Evolutionary conservation across 2,113 vertebrate species (phyloP).

Genomic region (Hylia prasina): DNA sequence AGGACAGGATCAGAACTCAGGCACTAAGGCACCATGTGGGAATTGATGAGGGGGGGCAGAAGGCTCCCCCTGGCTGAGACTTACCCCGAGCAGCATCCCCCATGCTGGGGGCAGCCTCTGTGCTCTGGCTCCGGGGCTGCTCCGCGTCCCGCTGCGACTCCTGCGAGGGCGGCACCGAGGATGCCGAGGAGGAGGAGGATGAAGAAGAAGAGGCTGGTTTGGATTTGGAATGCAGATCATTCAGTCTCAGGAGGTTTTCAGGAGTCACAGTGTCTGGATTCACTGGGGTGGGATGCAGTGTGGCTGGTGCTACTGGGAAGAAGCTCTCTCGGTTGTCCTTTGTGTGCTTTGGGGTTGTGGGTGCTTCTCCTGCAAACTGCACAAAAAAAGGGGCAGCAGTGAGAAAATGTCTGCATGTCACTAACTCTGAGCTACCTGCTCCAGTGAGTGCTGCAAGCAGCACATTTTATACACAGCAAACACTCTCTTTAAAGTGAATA

Average conservation of each 20-base stretch:
- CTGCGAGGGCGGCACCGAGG: slow-evolving; percentile 36
- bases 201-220: slow-evolving; percentile 56
- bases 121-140: not conserved
- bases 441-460: not conserved
- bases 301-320: slow-evolving; percentile 78
- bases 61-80: not conserved
- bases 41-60: accelerated
- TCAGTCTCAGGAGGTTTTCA: slow-evolving; percentile 70
- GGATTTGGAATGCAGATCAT: slow-evolving; percentile 75
- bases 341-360: slow-evolving; percentile 87
- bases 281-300: slow-evolving; percentile 30
- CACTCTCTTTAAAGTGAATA: not conserved
- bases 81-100: slow-evolving; percentile 65
- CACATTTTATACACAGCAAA: not conserved
- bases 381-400: not conserved
- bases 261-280: slow-evolving; percentile 51
- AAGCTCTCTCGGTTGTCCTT: slow-evolving; percentile 89
- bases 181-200: slow-evolving; percentile 48
- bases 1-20: not conserved
- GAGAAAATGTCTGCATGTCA: not conserved
- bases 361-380: slow-evolving; percentile 82
- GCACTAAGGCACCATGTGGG: accelerated
- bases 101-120: slow-evolving; percentile 37
- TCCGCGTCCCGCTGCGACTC: slow-evolving; percentile 66
- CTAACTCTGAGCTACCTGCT: not conserved